phyloP scores from a whole-genome alignment of 2,113 vertebrate species.

The Chrysochloris asiatica region DNA sequence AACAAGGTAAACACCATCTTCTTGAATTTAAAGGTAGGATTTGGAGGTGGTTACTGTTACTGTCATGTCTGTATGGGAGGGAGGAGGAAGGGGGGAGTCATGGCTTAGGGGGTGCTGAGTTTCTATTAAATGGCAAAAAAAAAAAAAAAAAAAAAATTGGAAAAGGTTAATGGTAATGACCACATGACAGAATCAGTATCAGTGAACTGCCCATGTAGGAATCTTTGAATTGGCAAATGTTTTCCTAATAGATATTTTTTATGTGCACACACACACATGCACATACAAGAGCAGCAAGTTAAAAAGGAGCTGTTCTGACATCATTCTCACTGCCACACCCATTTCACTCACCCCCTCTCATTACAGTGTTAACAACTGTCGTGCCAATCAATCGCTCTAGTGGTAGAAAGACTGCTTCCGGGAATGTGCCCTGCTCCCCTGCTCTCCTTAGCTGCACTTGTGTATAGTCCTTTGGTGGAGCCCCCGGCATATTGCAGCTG shows the following conservation, averaged over 20 bases:
- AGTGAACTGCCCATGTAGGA: not conserved
- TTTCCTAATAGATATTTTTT: not conserved
- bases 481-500: not conserved
- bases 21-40: not conserved
- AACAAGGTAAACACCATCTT: not conserved
- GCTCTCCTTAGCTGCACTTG: no score
- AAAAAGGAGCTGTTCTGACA: not conserved
- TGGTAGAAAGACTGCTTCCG: not conserved
- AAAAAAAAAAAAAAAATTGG: no score
- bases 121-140: not conserved
- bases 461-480: no score
- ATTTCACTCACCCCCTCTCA: not conserved
- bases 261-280: not conserved
- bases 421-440: not conserved
- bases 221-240: not conserved
- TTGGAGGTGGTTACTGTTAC: not conserved
- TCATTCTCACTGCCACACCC: not conserved
- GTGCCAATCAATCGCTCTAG: not conserved
- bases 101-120: not conserved
- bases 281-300: not conserved
- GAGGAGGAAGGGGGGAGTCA: not conserved
- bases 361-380: not conserved
- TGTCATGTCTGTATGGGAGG: no score
- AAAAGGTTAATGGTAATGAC: not conserved
- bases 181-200: not conserved